A percentile compares a stretch with the other conserved stretches of the same genome.
These are phyloP conservation scores for Myiopsitta monachus DNA, from an alignment of 2,113 vertebrate genomes.

Conservation along the genomic window DNA sequence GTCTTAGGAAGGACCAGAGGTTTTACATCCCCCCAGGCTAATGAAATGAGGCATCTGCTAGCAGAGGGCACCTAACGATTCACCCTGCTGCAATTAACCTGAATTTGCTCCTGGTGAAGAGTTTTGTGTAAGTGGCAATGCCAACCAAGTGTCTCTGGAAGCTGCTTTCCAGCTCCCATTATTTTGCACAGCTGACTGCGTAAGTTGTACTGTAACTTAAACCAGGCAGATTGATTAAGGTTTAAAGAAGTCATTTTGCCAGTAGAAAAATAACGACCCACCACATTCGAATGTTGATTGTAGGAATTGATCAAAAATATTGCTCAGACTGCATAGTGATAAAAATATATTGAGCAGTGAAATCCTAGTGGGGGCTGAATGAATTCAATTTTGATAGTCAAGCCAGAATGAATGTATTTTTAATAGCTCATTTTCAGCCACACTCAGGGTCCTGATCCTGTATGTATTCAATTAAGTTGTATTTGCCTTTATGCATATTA, in stretches of 20 bases:
- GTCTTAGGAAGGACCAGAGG: neutral
- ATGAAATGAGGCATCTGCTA: neutral
- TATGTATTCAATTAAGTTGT: neutral
- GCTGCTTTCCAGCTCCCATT: neutral
- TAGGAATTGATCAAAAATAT: constrained; percentile 45
- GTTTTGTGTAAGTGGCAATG: neutral
- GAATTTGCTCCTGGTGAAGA: neutral
- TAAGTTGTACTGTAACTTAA: neutral
- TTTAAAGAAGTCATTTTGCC: neutral
- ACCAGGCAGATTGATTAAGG: constrained; percentile 6
- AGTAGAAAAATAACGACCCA: constrained; percentile 14
- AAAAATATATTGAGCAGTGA: constrained; percentile 42
- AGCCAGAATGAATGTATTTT: neutral
- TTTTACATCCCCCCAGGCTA: neutral
- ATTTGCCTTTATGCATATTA: neutral
- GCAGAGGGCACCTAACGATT: neutral
- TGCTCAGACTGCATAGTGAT: neutral
- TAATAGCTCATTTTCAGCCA: neutral
- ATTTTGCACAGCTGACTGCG: neutral
- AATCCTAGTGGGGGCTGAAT: neutral
- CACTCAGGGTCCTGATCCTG: neutral
- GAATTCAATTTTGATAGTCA: neutral
- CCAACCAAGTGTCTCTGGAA: neutral
- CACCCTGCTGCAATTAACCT: neutral
- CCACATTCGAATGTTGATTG: neutral